Evolutionary conservation across 2,888 invertebrate species (phyloP).

Genomic region (Mycalesis mineus): DNA sequence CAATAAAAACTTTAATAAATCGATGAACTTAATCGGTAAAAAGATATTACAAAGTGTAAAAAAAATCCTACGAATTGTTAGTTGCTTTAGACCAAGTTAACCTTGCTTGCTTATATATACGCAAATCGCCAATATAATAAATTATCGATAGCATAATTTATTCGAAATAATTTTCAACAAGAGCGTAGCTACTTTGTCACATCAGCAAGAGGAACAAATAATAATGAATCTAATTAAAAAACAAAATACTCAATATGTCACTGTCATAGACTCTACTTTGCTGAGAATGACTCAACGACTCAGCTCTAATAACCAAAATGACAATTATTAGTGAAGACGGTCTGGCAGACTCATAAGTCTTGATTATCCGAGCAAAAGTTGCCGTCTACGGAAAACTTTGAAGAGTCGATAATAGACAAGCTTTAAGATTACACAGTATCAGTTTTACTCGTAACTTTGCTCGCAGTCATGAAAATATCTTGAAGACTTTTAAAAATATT

Average conservation of each 20-base stretch:
- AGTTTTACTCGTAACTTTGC: no score
- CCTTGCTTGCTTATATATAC: no score
- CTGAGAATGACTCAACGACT: conserved; percentile 26
- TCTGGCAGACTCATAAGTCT: conserved; percentile 71
- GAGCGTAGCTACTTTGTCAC: not conserved
- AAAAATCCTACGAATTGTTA: no score
- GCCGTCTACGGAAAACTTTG: conserved; percentile 51
- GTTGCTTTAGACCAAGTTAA: no score
- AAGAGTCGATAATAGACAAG: conserved; percentile 43
- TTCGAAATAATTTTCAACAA: not conserved
- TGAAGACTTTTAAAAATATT: no score
- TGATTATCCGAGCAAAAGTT: conserved; percentile 58
- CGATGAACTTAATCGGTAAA: no score
- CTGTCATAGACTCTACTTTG: conserved; percentile 30
- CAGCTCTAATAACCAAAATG: conserved; percentile 48
- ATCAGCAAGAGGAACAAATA: not conserved
- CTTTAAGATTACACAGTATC: conserved; percentile 41
- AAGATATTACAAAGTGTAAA: no score
- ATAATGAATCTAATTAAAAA: conserved; percentile 35
- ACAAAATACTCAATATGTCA: conserved; percentile 31
- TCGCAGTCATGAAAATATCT: no score
- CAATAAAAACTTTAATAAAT: no score
- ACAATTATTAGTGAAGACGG: conserved; percentile 51
- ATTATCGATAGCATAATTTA: no score
- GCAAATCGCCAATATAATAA: no score